Conservation (phyloP, 2,797 vertebrate genomes). For the Crocodylus rhombifer region DNA sequence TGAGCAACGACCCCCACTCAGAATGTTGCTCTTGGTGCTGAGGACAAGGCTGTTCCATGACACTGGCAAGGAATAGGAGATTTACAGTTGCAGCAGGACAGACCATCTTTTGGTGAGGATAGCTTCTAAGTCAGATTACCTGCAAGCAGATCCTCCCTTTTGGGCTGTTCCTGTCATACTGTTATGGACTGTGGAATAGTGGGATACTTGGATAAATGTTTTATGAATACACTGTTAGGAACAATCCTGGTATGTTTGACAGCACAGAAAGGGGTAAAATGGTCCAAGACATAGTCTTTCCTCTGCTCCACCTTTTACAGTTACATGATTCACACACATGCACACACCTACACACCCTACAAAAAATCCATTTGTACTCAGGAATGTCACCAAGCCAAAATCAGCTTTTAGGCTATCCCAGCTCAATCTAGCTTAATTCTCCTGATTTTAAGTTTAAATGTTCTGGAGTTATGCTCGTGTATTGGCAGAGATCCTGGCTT, state of each 20-base stretch:
- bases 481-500: not conserved
- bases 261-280: not conserved
- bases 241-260: not conserved
- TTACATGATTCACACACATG: not conserved
- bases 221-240: not conserved
- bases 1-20: conserved; percentile 21
- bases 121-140: not conserved
- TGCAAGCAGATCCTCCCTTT: not conserved
- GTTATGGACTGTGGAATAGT: not conserved
- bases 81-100: not conserved
- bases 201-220: not conserved
- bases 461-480: not conserved
- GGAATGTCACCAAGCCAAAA: not conserved
- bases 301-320: not conserved
- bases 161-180: not conserved
- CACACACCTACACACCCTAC: not conserved
- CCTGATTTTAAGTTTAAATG: not conserved
- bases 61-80: conserved; percentile 24
- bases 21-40: conserved; percentile 27
- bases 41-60: conserved; percentile 28
- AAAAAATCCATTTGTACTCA: not conserved
- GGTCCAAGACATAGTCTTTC: not conserved
- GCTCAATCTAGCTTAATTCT: not conserved
- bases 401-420: not conserved
- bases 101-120: no score